phyloP scores from a whole-genome alignment of 2,797 vertebrate genomes.

The Buphagus erythrorhynchus region DNA sequence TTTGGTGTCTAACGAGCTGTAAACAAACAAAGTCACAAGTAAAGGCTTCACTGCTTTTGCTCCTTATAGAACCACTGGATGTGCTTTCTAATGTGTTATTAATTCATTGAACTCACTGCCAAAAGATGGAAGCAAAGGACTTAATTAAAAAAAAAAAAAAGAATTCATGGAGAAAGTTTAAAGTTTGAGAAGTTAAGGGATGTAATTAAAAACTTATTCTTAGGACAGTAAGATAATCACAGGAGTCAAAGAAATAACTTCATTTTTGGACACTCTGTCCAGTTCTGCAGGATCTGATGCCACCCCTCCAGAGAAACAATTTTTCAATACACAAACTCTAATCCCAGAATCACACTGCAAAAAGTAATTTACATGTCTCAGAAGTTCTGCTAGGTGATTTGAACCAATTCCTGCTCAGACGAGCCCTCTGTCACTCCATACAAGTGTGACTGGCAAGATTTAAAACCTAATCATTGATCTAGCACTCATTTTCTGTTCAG shows the following conservation, averaged over 20 bases:
- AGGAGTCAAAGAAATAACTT: background rate
- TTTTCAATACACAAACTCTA: background rate
- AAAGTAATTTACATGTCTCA: background rate
- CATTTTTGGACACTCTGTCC: background rate
- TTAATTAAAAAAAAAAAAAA: background rate
- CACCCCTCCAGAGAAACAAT: background rate
- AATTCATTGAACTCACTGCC: background rate
- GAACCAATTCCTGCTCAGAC: background rate
- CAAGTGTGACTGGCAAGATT: background rate
- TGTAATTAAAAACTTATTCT: background rate
- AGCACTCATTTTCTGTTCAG: background rate
- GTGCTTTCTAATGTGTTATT: background rate
- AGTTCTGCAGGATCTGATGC: background rate
- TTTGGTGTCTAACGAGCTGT: background rate
- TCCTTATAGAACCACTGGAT: background rate
- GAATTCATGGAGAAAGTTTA: background rate
- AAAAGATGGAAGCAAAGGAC: background rate
- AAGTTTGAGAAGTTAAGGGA: background rate
- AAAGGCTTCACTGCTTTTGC: constrained; percentile 24
- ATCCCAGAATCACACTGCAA: background rate
- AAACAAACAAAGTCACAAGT: constrained; percentile 13
- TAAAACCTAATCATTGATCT: background rate
- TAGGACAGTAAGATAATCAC: background rate
- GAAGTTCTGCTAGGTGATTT: background rate
- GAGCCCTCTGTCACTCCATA: background rate